phyloP scores from a whole-genome alignment of 2,888 invertebrate genomes.

The Ellobium chinense region DNA sequence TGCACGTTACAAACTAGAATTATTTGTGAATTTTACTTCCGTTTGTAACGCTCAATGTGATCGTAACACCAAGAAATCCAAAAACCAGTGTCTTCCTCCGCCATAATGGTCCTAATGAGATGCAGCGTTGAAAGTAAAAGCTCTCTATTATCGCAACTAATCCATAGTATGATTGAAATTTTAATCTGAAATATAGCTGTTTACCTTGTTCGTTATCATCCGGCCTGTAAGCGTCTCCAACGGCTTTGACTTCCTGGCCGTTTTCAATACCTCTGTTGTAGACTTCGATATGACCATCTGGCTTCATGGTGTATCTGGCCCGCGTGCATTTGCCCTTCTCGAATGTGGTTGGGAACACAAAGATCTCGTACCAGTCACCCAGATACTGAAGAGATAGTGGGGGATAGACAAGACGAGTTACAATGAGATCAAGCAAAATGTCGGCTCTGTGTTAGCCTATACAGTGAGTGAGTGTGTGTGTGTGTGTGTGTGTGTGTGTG shows the following conservation, averaged over 20 bases:
- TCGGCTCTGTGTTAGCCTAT: no score
- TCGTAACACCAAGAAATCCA: no score
- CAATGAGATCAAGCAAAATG: neutral
- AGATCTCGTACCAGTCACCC: conserved; percentile 47
- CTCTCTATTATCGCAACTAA: no score
- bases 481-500: no score
- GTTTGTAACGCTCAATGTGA: no score
- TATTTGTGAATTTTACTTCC: no score
- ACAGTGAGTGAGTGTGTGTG: no score
- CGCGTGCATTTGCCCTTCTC: conserved; percentile 44
- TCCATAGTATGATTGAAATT: no score
- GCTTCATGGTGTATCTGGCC: conserved; percentile 28
- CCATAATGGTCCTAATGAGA: no score
- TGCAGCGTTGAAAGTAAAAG: no score
- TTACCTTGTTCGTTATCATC: conserved; percentile 12
- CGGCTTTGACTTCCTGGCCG: conserved; percentile 31
- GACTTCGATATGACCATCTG: conserved; percentile 33
- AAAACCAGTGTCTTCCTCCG: no score
- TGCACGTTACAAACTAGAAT: no score
- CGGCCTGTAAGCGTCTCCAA: conserved; percentile 40
- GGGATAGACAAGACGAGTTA: neutral
- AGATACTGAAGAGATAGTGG: conserved; percentile 33
- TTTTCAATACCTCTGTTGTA: conserved; percentile 37
- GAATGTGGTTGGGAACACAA: conserved; percentile 39
- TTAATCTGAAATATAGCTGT: neutral